A percentile compares a stretch with the other conserved stretches of the same genome.
phyloP scores from a whole-genome alignment of 2,113 vertebrate genomes.

The Ophiodon elongatus region DNA sequence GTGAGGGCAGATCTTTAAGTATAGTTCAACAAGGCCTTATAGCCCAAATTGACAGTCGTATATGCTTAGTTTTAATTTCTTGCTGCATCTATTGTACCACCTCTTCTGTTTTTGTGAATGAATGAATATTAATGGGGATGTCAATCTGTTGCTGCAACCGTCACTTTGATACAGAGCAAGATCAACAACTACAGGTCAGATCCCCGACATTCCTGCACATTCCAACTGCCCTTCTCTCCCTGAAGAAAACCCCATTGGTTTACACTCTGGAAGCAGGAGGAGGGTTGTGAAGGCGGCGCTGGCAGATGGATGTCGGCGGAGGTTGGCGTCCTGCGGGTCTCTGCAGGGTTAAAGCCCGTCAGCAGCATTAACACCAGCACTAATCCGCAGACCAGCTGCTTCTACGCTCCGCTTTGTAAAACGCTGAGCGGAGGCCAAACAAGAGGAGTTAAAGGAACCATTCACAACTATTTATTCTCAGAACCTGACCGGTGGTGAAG shows the following conservation, averaged over 20 bases:
- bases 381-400: slow-evolving; percentile 67
- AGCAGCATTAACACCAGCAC: slow-evolving; percentile 49
- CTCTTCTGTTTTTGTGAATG: neutral
- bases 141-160: neutral
- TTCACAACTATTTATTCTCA: neutral
- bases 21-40: no score
- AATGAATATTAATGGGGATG: neutral
- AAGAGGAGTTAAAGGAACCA: slow-evolving; percentile 7
- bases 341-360: slow-evolving; percentile 35
- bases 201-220: neutral
- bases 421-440: slow-evolving; percentile 13
- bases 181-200: neutral
- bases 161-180: neutral
- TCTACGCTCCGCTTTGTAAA: neutral
- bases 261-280: neutral
- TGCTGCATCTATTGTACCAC: neutral
- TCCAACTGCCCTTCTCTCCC: neutral
- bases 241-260: neutral
- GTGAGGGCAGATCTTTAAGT: neutral
- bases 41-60: no score
- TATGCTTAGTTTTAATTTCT: no score
- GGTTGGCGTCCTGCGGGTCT: slow-evolving; percentile 6
- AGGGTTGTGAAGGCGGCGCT: neutral
- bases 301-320: slow-evolving; percentile 32
- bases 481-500: neutral